Conservation (phyloP, 2,113 vertebrate genomes). For the Dipodomys spectabilis region DNA sequence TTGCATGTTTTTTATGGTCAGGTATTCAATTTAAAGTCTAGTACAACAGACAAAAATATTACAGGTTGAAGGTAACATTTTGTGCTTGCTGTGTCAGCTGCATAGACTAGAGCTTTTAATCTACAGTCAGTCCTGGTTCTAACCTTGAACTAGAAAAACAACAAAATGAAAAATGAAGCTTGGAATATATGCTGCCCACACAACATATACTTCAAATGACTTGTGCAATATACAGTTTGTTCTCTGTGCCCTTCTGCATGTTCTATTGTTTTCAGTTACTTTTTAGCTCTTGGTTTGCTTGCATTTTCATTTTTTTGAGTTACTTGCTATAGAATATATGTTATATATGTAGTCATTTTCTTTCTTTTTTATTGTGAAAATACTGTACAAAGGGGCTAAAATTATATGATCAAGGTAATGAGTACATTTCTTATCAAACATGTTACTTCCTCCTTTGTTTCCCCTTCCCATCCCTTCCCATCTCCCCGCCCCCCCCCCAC, state of each 20-base stretch:
- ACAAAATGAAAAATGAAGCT: conserved; percentile 44
- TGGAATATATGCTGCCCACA: background rate
- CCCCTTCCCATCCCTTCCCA: no score
- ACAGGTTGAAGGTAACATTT: background rate
- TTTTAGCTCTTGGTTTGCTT: conserved; percentile 31
- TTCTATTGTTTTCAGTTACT: conserved; percentile 22
- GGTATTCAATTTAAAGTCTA: background rate
- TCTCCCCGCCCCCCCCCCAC: no score
- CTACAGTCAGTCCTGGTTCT: background rate
- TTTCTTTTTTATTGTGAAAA: no score
- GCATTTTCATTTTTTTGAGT: background rate
- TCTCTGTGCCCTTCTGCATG: background rate
- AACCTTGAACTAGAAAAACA: conserved; percentile 51
- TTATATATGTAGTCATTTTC: background rate
- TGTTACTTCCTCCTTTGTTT: no score
- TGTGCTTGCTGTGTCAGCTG: background rate
- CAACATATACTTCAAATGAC: background rate
- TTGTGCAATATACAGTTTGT: background rate
- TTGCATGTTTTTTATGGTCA: conserved; percentile 3
- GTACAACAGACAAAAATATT: background rate
- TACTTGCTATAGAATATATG: background rate
- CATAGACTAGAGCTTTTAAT: background rate
- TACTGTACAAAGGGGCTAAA: no score
- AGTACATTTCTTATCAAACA: no score
- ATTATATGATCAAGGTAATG: no score